Evolutionary conservation across 2,888 invertebrate species (phyloP), one percentile per base, ranked within the genome.

Genomic region (Cosmopolites sordidus): DNA sequence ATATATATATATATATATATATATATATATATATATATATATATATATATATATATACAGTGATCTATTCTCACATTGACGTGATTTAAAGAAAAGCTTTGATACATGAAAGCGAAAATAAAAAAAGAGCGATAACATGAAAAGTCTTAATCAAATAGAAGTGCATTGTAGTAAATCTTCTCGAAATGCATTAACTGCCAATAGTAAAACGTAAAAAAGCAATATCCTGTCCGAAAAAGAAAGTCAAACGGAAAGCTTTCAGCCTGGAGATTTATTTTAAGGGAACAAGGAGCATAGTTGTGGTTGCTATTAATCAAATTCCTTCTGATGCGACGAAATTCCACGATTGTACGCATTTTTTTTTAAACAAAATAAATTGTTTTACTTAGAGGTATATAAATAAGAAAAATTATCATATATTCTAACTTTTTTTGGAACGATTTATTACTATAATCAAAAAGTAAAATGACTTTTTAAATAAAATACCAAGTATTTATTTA

Each of bases 151-250:
- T 33, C 33, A 33, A n/a, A 33, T 33, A 3, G 5, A 33, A 33
- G n/a, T 33, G 33, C 33, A 33, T 33, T 33, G 33, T 33, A 33
- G 33, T 11, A 33, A 33, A 33, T 33, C 33, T 11, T 33, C 3
- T 33, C n/a, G 27, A 33, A 33, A 33, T 12, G 33, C 33, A 33
- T 33, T 33, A 33, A 33, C 33, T 33, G 33, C 33, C 33, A 33
- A 33, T 33, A 33, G 33, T 33, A 33, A 33, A 33, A 33, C 33
- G 33, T 33, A 33, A 33, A 33, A 33, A 33, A 33, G 33, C 33
- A 33, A 33, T 33, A 33, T 33, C 33, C 33, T 33, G 33, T n/a
- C 33, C 33, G 33, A 33, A 12, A 33, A 33, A 22, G 22, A 33
- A 33, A 33, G 33, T 33, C 33, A 33, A 12, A 12, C 33, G 33